phyloP scores from a whole-genome alignment of 2,113 vertebrate genomes.

The Indicator maculatus region DNA sequence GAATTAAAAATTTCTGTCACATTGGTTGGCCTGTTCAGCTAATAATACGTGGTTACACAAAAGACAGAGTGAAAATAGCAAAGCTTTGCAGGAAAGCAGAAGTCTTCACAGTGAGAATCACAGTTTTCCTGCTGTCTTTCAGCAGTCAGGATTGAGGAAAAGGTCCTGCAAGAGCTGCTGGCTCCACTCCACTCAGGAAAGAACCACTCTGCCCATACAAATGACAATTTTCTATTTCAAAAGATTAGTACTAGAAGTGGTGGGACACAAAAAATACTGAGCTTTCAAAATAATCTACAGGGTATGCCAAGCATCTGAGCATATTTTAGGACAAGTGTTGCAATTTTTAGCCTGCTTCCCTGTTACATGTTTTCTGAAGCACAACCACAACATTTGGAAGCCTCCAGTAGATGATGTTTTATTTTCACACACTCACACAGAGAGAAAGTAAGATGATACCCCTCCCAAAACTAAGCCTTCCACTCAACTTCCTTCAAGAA shows the following conservation, averaged over 20 bases:
- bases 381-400: neutral
- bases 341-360: neutral
- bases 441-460: neutral
- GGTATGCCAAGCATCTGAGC: neutral
- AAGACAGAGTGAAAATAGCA: neutral
- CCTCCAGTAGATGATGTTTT: neutral
- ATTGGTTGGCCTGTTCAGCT: neutral
- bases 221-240: neutral
- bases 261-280: neutral
- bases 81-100: neutral
- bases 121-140: neutral
- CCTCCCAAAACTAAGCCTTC: neutral
- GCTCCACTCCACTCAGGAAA: neutral
- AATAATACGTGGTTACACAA: neutral
- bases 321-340: neutral
- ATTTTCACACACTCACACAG: neutral
- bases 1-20: neutral
- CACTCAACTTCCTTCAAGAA: neutral
- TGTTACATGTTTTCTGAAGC: neutral
- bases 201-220: neutral
- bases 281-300: neutral
- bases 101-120: neutral
- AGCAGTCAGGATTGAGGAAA: neutral
- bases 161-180: neutral
- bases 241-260: neutral